Percentiles rank a stretch among this genome's conserved stretches.
These are phyloP conservation scores for Athene noctua DNA, from an alignment of 2,113 vertebrate species.

Conservation along the genomic window DNA sequence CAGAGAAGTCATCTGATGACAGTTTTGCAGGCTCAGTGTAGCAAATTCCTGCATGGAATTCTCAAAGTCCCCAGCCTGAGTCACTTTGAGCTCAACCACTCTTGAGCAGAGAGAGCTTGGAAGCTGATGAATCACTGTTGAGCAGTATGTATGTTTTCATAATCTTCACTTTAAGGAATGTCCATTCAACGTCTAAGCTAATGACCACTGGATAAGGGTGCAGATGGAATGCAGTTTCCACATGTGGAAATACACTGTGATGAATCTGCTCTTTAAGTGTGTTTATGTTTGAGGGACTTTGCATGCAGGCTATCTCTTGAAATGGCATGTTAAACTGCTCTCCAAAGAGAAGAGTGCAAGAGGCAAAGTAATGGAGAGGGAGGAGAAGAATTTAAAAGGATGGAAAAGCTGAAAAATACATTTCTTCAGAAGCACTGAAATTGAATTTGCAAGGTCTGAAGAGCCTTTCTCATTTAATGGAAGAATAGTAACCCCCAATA, in stretches of 20 bases:
- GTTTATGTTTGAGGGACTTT: slow-evolving; percentile 53
- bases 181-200: slow-evolving; percentile 25
- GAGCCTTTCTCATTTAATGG: neutral
- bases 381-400: neutral
- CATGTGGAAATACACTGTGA: slow-evolving; percentile 17
- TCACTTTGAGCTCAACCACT: neutral
- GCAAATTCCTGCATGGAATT: slow-evolving; percentile 12
- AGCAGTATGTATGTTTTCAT: neutral
- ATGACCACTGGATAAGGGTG: slow-evolving; percentile 40
- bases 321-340: slow-evolving; percentile 40
- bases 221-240: slow-evolving; percentile 32
- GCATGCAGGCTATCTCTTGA: slow-evolving; percentile 17
- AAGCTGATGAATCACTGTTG: neutral
- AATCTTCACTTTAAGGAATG: slow-evolving; percentile 34
- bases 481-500: neutral
- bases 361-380: neutral
- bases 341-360: neutral
- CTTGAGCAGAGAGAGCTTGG: neutral
- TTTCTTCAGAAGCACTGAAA: neutral
- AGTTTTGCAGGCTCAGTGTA: neutral
- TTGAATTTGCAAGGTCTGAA: neutral
- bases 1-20: neutral
- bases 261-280: slow-evolving; percentile 28
- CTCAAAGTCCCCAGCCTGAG: slow-evolving; percentile 5
- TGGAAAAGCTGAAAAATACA: neutral